These are phyloP conservation scores for Bombus breviceps DNA, from an alignment of 1,140 invertebrate species.

Conservation along the genomic window DNA sequence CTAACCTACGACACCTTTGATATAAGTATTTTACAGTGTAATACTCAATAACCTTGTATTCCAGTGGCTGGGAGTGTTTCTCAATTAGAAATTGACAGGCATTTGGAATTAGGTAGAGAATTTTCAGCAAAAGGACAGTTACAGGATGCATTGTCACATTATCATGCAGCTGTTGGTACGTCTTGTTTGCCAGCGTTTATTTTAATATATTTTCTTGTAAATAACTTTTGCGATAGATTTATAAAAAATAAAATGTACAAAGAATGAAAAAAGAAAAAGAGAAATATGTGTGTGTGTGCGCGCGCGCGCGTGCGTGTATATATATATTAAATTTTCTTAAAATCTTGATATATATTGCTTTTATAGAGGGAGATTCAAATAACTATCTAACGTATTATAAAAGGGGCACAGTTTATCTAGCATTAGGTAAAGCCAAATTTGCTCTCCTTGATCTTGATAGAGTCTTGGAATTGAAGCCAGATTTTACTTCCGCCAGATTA, in stretches of 20 bases:
- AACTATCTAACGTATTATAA: conserved; percentile 98
- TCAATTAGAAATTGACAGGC: conserved; percentile 93
- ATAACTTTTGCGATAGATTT: background rate
- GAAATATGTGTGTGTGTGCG: too few relatives aligned
- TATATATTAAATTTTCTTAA: too few relatives aligned
- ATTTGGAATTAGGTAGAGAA: conserved; percentile 96
- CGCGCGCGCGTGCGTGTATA: too few relatives aligned
- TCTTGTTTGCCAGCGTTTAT: conserved; percentile 29
- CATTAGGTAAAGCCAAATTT: conserved; percentile 97
- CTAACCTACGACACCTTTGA: conserved; percentile 68
- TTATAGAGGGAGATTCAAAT: conserved; percentile 95
- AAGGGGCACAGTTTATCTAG: conserved; percentile 97
- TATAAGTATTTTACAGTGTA: background rate
- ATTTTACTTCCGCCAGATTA: conserved; percentile 94
- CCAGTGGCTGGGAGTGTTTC: conserved; percentile 86
- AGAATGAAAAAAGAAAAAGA: too few relatives aligned
- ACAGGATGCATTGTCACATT: conserved; percentile 97
- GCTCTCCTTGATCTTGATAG: conserved; percentile 96
- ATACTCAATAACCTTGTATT: conserved; percentile 63
- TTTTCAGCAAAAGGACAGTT: conserved; percentile 96
- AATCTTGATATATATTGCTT: background rate
- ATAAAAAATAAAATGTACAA: background rate
- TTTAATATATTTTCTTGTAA: background rate
- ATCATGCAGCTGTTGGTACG: conserved; percentile 98
- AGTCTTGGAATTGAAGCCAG: conserved; percentile 96